phyloP scores from a whole-genome alignment of 2,113 vertebrate genomes.

The Apus apus region DNA sequence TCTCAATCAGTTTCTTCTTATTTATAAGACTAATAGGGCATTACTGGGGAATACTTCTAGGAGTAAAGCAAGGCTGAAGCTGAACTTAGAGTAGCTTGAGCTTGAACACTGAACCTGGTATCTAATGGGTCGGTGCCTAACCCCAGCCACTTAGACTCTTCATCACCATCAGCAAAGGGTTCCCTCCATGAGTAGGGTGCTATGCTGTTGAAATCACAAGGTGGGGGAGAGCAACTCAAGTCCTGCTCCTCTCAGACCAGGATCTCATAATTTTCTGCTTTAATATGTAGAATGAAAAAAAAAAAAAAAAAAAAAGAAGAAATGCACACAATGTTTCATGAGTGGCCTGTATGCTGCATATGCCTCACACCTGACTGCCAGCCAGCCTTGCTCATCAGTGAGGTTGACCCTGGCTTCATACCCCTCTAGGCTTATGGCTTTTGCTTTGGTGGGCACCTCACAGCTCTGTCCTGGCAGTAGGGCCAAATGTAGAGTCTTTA shows the following conservation, averaged over 20 bases:
- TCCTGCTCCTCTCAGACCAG: not conserved
- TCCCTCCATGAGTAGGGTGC: fast-evolving
- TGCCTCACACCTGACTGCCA: not conserved
- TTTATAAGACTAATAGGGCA: not conserved
- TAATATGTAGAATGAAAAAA: not conserved
- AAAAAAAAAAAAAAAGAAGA: not conserved
- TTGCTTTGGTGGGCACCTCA: fast-evolving
- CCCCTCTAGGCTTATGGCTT: fast-evolving
- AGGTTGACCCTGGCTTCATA: not conserved
- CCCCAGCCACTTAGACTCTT: not conserved
- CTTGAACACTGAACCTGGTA: not conserved
- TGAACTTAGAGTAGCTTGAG: not conserved
- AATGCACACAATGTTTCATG: fast-evolving
- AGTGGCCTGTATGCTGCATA: not conserved
- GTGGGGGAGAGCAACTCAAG: fast-evolving
- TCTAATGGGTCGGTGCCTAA: not conserved
- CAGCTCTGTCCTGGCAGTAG: fast-evolving
- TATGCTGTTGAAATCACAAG: not conserved
- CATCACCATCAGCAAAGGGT: not conserved
- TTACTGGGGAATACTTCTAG: not conserved
- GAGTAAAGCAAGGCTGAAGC: not conserved
- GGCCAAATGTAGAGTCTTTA: not conserved
- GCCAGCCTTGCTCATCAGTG: fast-evolving
- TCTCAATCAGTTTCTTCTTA: not conserved
- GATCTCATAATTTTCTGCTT: not conserved